These are phyloP conservation scores for Corbicula japonica DNA, from an alignment of 2,888 invertebrate species.

Conservation along the genomic window DNA sequence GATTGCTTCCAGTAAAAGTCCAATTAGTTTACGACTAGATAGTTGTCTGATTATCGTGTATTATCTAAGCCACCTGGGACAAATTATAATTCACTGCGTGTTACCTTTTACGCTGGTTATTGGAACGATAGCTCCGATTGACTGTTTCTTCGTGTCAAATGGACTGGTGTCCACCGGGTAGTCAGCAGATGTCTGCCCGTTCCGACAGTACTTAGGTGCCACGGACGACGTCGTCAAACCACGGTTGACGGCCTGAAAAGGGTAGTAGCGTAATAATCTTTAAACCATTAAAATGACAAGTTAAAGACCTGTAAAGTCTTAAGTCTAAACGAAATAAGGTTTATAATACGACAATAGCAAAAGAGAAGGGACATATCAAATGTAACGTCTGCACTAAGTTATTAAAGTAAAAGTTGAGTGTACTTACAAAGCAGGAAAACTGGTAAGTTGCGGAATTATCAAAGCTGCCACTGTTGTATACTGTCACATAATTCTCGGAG, in stretches of 20 bases:
- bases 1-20: too few species aligned
- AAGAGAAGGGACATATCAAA: too few species aligned
- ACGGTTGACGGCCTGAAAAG: conserved; percentile 43
- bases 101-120: conserved; percentile 13
- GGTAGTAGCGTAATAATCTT: not conserved
- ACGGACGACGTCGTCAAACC: conserved; percentile 49
- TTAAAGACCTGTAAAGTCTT: too few species aligned
- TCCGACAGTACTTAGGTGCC: conserved; percentile 53
- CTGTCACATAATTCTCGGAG: conserved; percentile 43
- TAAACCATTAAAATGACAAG: not conserved
- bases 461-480: conserved; percentile 46
- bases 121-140: conserved; percentile 7
- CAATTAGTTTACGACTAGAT: too few species aligned
- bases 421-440: conserved; percentile 59
- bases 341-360: too few species aligned
- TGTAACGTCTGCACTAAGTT: too few species aligned
- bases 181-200: conserved; percentile 39
- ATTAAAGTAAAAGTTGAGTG: too few species aligned
- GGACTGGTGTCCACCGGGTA: conserved; percentile 29
- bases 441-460: conserved; percentile 45
- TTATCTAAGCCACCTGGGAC: too few species aligned
- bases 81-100: too few species aligned
- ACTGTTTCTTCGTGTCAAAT: not conserved
- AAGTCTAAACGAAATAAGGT: too few species aligned
- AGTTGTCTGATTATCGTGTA: too few species aligned